These are phyloP conservation scores for Argyrosomus japonicus DNA, from an alignment of 2,113 vertebrate species.

Conservation along the genomic window DNA sequence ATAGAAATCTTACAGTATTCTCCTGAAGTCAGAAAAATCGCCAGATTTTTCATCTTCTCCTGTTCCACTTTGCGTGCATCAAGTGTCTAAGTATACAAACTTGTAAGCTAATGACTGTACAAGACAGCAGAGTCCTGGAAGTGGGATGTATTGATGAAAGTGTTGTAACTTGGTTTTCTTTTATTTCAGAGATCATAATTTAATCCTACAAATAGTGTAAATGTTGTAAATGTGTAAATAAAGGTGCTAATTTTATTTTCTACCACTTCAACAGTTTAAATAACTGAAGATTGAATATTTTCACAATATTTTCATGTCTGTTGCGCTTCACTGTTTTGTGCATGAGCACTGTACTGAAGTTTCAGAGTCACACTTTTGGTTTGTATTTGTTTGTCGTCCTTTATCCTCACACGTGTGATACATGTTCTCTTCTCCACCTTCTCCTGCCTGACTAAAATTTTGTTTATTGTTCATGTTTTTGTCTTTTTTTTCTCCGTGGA, in stretches of 20 bases:
- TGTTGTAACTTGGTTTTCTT: neutral
- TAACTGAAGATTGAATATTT: neutral
- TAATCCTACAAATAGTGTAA: neutral
- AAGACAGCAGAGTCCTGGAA: neutral
- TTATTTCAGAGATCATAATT: neutral
- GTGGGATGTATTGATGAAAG: neutral
- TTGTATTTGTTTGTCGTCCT: constrained; percentile 29
- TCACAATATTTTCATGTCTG: constrained; percentile 18
- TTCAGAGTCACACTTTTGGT: constrained; percentile 31
- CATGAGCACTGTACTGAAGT: constrained; percentile 44
- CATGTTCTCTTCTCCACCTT: constrained; percentile 1
- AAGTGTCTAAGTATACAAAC: neutral
- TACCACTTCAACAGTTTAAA: neutral
- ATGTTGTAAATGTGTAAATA: neutral
- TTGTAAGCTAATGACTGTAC: neutral
- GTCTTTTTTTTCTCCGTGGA: constrained; percentile 11
- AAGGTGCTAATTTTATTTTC: too few relatives aligned
- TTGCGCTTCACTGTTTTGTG: constrained; percentile 43
- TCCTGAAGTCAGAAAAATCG: too few relatives aligned
- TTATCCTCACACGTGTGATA: neutral
- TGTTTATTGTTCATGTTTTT: neutral
- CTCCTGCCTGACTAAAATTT: constrained; percentile 26
- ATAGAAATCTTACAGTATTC: constrained; percentile 12
- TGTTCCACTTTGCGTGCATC: neutral
- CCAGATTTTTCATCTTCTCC: too few relatives aligned